phyloP scores from a whole-genome alignment of 2,113 vertebrate genomes.

The Glareola pratincola region DNA sequence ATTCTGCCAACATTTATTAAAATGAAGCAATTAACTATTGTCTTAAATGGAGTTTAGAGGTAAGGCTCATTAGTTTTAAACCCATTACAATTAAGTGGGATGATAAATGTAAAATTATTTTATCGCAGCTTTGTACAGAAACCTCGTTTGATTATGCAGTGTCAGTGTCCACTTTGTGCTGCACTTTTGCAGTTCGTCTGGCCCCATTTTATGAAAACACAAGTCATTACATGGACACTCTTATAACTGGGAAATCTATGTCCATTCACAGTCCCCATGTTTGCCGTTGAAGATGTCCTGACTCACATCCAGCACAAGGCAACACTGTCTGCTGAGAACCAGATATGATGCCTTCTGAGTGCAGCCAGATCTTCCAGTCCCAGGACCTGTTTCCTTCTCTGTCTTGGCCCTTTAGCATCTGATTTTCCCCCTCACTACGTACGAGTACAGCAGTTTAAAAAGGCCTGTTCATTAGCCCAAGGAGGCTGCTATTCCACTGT shows the following conservation, averaged over 20 bases:
- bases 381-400: neutral
- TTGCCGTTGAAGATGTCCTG: neutral
- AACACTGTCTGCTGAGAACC: neutral
- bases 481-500: neutral
- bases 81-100: conserved; percentile 73
- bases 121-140: conserved; percentile 27
- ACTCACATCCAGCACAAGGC: neutral
- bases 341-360: neutral
- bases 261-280: neutral
- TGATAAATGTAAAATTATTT: conserved; percentile 75
- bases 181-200: neutral
- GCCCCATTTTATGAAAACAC: neutral
- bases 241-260: neutral
- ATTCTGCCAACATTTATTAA: conserved; percentile 77
- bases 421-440: neutral
- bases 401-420: neutral
- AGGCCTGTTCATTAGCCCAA: neutral
- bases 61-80: conserved; percentile 74
- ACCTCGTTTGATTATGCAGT: neutral
- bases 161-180: neutral
- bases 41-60: conserved; percentile 76
- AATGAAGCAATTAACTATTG: conserved; percentile 77
- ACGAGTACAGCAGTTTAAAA: neutral
- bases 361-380: neutral
- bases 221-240: neutral